Evolutionary conservation across 2,113 vertebrate genomes (phyloP).

Genomic region (Cacatua alba): DNA sequence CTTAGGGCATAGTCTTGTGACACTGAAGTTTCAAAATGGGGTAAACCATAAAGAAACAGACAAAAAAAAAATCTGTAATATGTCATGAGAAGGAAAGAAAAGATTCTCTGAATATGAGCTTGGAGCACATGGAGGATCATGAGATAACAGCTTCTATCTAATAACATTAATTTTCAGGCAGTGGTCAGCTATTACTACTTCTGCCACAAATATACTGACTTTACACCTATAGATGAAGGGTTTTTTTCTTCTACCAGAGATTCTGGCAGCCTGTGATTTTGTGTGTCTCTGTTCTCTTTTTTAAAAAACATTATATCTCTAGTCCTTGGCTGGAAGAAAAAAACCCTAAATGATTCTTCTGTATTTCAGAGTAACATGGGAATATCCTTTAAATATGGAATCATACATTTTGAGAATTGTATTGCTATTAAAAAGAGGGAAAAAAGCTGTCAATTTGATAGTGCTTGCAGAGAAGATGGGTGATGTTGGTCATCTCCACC

Average conservation of each 20-base stretch:
- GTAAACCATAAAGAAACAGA: background rate
- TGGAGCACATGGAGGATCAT: background rate
- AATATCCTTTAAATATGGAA: background rate
- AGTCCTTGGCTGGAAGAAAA: background rate
- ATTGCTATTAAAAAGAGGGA: background rate
- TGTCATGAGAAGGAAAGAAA: background rate
- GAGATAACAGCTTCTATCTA: background rate
- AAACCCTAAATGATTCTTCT: background rate
- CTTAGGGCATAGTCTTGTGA: background rate
- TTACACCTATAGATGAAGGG: background rate
- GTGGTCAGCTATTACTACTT: background rate
- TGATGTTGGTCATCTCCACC: background rate
- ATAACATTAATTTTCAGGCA: background rate
- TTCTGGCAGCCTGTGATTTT: background rate
- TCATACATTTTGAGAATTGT: background rate
- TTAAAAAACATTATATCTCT: background rate
- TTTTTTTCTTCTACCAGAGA: background rate
- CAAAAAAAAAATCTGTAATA: background rate
- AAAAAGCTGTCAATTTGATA: background rate
- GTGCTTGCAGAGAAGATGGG: background rate
- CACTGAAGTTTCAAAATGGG: background rate
- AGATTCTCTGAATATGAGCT: background rate
- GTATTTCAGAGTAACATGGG: background rate
- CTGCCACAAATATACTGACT: background rate
- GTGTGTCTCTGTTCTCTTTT: background rate